Evolutionary conservation across 2,888 invertebrate species (phyloP).

Genomic region (Cryptus armator): DNA sequence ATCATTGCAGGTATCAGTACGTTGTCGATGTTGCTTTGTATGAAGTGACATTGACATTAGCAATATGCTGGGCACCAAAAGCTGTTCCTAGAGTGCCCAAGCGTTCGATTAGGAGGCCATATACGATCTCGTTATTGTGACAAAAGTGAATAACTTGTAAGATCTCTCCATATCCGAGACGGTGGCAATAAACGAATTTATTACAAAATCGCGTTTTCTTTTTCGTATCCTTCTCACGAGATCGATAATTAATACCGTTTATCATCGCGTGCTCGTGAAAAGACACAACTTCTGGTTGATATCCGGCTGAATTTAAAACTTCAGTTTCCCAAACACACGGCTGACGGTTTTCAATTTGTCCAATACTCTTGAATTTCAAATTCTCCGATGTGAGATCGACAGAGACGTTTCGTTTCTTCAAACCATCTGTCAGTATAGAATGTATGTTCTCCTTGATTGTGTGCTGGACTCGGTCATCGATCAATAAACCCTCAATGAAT

Average conservation of each 20-base stretch:
- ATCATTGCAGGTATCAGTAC: background rate
- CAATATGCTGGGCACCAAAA: constrained; percentile 13
- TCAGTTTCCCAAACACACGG: background rate
- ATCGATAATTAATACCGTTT: background rate
- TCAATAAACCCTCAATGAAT: constrained; percentile 4
- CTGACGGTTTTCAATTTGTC: background rate
- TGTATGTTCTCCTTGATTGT: background rate
- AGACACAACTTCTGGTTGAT: background rate
- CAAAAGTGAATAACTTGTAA: background rate
- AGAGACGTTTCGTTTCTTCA: background rate
- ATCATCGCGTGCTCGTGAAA: background rate
- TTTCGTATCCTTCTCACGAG: background rate
- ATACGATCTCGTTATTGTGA: constrained; percentile 3
- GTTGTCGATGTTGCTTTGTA: background rate
- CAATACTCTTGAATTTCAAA: background rate
- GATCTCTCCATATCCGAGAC: constrained; percentile 5
- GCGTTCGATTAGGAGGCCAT: constrained; percentile 4
- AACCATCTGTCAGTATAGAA: background rate
- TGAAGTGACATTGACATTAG: constrained; percentile 7
- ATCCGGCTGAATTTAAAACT: background rate
- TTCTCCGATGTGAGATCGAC: background rate
- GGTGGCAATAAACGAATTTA: constrained; percentile 11
- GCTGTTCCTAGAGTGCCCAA: background rate
- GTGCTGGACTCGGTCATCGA: background rate
- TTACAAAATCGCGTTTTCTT: constrained; percentile 22